A percentile compares a stretch with the other conserved stretches of the same genome.
Evolutionary conservation across 2,797 vertebrate genomes (phyloP).

Genomic region (Onychomys leucogaster): DNA sequence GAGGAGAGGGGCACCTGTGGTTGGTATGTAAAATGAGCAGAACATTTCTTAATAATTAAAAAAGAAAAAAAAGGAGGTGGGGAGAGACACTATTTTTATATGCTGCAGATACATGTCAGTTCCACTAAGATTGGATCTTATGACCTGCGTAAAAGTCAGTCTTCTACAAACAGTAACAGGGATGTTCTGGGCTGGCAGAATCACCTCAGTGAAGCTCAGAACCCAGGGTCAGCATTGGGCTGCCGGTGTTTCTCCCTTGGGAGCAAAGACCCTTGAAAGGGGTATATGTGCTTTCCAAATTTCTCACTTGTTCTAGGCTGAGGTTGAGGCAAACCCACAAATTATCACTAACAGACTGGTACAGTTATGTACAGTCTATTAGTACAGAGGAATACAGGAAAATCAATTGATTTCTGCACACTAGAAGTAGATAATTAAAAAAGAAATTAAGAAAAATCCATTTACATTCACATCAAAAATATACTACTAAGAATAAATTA

Average conservation of each 20-base stretch:
- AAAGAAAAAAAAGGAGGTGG: too few species aligned
- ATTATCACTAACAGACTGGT: neutral
- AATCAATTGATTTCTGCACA: neutral
- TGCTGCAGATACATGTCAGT: neutral
- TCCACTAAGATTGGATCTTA: neutral
- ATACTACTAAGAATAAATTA: neutral
- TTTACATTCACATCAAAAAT: neutral
- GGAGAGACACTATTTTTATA: neutral
- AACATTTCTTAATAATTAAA: too few species aligned
- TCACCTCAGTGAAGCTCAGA: neutral
- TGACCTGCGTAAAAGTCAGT: neutral
- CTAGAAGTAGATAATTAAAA: constrained; percentile 22
- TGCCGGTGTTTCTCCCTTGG: neutral
- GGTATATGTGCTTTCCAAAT: neutral
- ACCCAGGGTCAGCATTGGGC: neutral
- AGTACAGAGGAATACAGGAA: neutral
- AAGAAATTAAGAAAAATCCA: constrained; percentile 7
- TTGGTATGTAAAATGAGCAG: too few species aligned
- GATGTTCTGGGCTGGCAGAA: neutral
- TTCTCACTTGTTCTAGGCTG: constrained; percentile 23
- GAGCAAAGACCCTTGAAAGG: neutral
- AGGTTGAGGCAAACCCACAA: neutral
- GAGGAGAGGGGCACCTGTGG: too few species aligned
- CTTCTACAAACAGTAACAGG: constrained; percentile 4
- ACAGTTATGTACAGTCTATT: neutral